Evolutionary conservation across 2,888 invertebrate genomes (phyloP), one percentile per base, ranked within the genome.

Genomic region (Chymomyza fuscimana): DNA sequence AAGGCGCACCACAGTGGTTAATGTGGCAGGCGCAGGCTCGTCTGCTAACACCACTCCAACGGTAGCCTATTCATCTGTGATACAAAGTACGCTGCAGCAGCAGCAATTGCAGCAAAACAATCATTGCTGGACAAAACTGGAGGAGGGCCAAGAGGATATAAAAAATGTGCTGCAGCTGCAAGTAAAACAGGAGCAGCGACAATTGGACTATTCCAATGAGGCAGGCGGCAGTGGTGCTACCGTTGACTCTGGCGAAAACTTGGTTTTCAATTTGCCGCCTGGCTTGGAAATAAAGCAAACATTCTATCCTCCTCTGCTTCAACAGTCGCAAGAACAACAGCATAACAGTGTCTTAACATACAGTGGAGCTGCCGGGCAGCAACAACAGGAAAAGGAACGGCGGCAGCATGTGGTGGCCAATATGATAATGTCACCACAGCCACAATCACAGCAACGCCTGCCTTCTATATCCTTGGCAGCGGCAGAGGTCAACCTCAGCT

Each of bases 11-110:
- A 46, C 79, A 76, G 88, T 85, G 56, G 77, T 84, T 69, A 79
- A 81, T 63, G 82, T 81, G 79, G 79, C 86, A 80, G 89, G 87
- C 86, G 88, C 91, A 72, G 83, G 86, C 74, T 89, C 90, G 88
- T 88, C 91, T 81, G 85, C 86, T 72, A 63, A 84, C 73, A 91
- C 77, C 16, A 74, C 85, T 60, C 80, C 88, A 69, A 88, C 94
- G 89, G 95, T 96, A 73, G 96, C 94, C 69, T 96, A 97, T 91
- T 95, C 96, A 64, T 96, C 96, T 78, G 96, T 97, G 73, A 97
- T 97, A 86, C 96, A 81, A 87, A 90, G 90, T 72, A 90, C 90
- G 65, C 77, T 89, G 74, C 89, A 88, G 71, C 90, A 90, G 59
- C 90, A 90, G 50, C 81, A 80, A 46, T 70, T 72, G 56, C 80